Conservation (phyloP, 2,797 vertebrate genomes). For the Pseudochirops cupreus region DNA sequence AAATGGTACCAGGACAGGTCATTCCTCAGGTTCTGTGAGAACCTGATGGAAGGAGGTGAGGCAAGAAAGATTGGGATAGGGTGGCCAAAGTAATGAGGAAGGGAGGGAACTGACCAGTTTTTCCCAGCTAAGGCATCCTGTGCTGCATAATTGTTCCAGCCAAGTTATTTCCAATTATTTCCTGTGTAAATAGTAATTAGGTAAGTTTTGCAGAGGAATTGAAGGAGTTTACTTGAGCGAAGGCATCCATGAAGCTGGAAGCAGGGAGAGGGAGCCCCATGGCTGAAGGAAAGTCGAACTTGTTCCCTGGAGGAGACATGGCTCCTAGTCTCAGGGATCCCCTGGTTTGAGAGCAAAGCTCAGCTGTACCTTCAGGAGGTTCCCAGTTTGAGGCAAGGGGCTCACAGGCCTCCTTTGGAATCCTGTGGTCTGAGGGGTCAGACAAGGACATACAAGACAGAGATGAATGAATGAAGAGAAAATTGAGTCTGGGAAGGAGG, state of each 20-base stretch:
- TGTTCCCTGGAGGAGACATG: not conserved
- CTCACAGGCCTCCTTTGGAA: not conserved
- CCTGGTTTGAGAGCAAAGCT: not conserved
- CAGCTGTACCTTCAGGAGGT: not conserved
- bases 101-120: not conserved
- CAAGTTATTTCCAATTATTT: constrained; percentile 7
- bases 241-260: not conserved
- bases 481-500: not conserved
- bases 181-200: constrained; percentile 14
- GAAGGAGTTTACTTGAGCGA: not conserved
- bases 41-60: not conserved
- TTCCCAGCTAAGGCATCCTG: not conserved
- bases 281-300: not conserved
- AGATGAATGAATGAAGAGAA: not conserved
- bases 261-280: not conserved
- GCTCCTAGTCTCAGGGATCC: not conserved
- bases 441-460: not conserved
- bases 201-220: not conserved
- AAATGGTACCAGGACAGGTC: not conserved
- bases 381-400: not conserved
- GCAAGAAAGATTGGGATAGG: not conserved
- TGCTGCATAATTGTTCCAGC: not conserved
- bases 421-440: not conserved
- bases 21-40: not conserved
- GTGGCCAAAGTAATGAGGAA: not conserved